Conservation (phyloP, 2,888 invertebrate species). For the Thalpophila matura region DNA sequence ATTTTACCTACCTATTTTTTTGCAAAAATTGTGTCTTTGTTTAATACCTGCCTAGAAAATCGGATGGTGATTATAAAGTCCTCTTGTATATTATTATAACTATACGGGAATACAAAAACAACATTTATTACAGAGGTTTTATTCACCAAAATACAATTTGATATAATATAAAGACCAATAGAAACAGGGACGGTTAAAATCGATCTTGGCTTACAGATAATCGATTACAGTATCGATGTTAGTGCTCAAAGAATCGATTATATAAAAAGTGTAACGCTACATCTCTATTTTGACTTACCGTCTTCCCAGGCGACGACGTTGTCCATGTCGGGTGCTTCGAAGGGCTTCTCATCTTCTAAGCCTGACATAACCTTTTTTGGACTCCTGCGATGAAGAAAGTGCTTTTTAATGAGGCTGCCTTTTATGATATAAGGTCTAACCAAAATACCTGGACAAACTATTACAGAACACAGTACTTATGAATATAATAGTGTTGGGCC, state of each 20-base stretch:
- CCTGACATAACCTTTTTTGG: constrained; percentile 83
- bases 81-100: no score
- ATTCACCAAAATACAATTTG: constrained; percentile 52
- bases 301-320: constrained; percentile 86
- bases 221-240: constrained; percentile 52
- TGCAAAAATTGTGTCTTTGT: no score
- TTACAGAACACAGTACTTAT: no score
- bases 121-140: constrained; percentile 54
- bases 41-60: no score
- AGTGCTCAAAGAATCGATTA: constrained; percentile 35
- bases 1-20: no score
- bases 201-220: constrained; percentile 45
- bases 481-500: no score
- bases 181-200: constrained; percentile 46
- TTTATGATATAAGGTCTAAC: no score
- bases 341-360: constrained; percentile 69
- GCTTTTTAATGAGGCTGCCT: neutral
- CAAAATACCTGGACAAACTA: no score
- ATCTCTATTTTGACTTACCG: constrained; percentile 77
- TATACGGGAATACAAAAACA: constrained; percentile 55
- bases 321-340: constrained; percentile 72
- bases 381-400: constrained; percentile 72
- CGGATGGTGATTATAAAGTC: no score
- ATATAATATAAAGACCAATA: constrained; percentile 21
- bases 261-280: constrained; percentile 27